Conservation (phyloP, 1,140 invertebrate species). For the Phymastichus coffea region DNA sequence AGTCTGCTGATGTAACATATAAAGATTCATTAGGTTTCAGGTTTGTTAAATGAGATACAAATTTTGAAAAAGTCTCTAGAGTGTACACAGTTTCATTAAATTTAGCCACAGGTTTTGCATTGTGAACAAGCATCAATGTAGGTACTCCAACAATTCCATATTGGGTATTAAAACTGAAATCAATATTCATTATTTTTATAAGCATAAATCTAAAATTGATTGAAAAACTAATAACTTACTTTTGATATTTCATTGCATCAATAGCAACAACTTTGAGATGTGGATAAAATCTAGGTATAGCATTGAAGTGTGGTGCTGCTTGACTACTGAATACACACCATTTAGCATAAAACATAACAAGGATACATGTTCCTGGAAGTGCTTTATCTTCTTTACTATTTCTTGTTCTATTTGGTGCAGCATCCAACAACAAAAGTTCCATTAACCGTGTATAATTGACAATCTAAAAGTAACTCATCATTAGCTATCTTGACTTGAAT, state of each 20-base stretch:
- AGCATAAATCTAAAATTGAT: not conserved
- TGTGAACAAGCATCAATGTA: conserved; percentile 89
- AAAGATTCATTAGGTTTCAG: conserved; percentile 63
- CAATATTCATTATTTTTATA: conserved; percentile 17
- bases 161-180: conserved; percentile 78
- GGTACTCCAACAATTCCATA: conserved; percentile 94
- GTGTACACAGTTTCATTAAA: conserved; percentile 84
- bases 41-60: conserved; percentile 80
- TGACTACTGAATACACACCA: conserved; percentile 88
- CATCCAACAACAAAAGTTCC: conserved; percentile 58
- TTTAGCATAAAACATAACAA: conserved; percentile 87
- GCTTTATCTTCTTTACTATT: conserved; percentile 48
- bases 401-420: conserved; percentile 52
- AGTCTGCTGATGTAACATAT: conserved; percentile 75
- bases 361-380: conserved; percentile 68
- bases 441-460: conserved; percentile 61
- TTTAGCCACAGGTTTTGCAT: conserved; percentile 82
- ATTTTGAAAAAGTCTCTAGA: conserved; percentile 77
- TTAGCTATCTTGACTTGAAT: not conserved
- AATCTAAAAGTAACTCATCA: conserved; percentile 43
- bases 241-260: conserved; percentile 82
- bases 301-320: conserved; percentile 88
- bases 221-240: conserved; percentile 51
- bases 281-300: conserved; percentile 81
- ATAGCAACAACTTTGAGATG: conserved; percentile 85